Conservation (phyloP, 2,888 invertebrate genomes). For the Ectobius pallidus region DNA sequence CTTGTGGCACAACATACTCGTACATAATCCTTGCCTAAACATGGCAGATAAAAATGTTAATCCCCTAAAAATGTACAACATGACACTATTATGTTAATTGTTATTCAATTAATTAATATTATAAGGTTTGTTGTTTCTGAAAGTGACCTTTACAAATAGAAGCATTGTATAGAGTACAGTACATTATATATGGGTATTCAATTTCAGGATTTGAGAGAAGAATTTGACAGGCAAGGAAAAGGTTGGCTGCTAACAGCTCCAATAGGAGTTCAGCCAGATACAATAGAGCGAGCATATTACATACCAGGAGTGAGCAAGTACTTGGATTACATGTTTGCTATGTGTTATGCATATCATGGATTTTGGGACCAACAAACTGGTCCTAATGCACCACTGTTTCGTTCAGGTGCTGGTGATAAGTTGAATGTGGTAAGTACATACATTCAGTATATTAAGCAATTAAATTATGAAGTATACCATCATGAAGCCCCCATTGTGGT, state of each 20-base stretch:
- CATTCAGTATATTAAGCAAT: no score
- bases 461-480: no score
- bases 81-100: no score
- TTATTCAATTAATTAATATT: no score
- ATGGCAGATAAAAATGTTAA: no score
- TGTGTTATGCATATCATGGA: conserved; percentile 91
- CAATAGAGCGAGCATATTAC: conserved; percentile 79
- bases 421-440: conserved; percentile 70
- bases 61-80: no score
- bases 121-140: no score
- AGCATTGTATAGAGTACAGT: no score
- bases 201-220: conserved; percentile 70
- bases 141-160: no score
- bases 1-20: no score
- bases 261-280: conserved; percentile 76
- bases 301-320: conserved; percentile 64
- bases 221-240: conserved; percentile 68
- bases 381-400: conserved; percentile 77
- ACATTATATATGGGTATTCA: neutral
- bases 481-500: no score
- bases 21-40: no score
- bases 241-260: conserved; percentile 80
- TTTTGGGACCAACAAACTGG: conserved; percentile 78
- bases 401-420: conserved; percentile 58
- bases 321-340: conserved; percentile 71